Evolutionary conservation across 2,888 invertebrate genomes (phyloP), one percentile per base, ranked within the genome.

Genomic region (Zaprionus lineosus): DNA sequence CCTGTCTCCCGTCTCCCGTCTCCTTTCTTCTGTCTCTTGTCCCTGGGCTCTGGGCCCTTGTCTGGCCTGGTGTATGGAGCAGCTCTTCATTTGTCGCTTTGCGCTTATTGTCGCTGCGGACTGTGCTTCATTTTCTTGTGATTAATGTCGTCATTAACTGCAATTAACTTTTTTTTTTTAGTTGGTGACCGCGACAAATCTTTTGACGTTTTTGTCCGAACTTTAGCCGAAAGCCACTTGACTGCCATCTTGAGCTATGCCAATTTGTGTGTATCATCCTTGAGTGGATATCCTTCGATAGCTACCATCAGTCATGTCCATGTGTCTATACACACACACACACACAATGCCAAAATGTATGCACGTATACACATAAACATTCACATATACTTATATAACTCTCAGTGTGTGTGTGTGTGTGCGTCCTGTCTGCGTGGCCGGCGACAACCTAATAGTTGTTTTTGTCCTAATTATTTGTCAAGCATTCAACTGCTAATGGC

Each of bases 121-220:
- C 55, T 16, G 57, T 57, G 73, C 76, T 87, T 87, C 79, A 88
- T 87, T 86, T 87, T 86, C 79, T 76, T 87, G 81, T 88, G 87
- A 88, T 88, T 87, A 88, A 87, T 88, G 86, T 86, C 85, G 87
- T 87, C 87, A 87, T 88, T 87, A 87, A 87, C 86, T 84, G 87
- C 88, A 88, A 88, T 87, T 87, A 87, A 87, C 83, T 86, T 86
- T 84, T 72, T 79, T 74, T 71, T 74, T 70, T 72, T 69, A 74
- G 64, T 78, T 62, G 53, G 59, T 46, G 41, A 58, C 67, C 78
- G 84, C 79, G 85, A 64, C 84, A 78, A 78, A 78, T 85, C 78
- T 84, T 72, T 55, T 53, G 53, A 53, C 67, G 62, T 75, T 72
- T 52, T 70, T 67, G 71, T 37, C 36, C 55, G 57, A 77, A 74